Evolutionary conservation across 2,797 vertebrate genomes (phyloP).

Genomic region (Chelmon rostratus): DNA sequence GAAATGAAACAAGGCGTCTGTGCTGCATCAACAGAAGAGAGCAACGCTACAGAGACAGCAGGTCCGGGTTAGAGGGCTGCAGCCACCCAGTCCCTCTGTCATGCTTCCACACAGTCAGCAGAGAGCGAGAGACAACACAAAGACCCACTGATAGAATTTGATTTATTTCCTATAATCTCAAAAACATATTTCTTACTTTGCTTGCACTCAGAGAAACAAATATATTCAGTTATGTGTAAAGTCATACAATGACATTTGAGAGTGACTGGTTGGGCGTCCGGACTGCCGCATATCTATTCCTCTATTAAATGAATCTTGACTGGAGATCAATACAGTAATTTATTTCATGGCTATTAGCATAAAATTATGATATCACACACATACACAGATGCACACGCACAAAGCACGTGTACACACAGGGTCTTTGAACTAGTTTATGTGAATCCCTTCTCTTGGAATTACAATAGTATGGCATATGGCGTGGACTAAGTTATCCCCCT

Average conservation of each 20-base stretch:
- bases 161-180: slow-evolving; percentile 92
- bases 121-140: slow-evolving; percentile 61
- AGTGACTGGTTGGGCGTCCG: slow-evolving; percentile 46
- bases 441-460: slow-evolving; percentile 60
- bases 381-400: slow-evolving; percentile 65
- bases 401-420: slow-evolving; percentile 55
- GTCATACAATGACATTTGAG: slow-evolving; percentile 71
- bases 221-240: slow-evolving; percentile 83
- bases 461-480: slow-evolving; percentile 71
- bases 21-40: neutral
- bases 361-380: slow-evolving; percentile 68
- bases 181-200: slow-evolving; percentile 88
- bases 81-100: neutral
- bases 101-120: neutral
- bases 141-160: slow-evolving; percentile 84
- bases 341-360: slow-evolving; percentile 73
- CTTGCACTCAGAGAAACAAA: slow-evolving; percentile 86
- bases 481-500: slow-evolving; percentile 72
- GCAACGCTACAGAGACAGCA: neutral
- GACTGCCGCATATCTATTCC: slow-evolving; percentile 34
- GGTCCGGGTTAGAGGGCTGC: neutral
- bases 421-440: slow-evolving; percentile 55
- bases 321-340: slow-evolving; percentile 63
- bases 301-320: slow-evolving; percentile 62
- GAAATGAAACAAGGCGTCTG: slow-evolving; percentile 19